These are phyloP conservation scores for Eustalomyia histrio DNA, from an alignment of 2,888 invertebrate genomes.

Conservation along the genomic window DNA sequence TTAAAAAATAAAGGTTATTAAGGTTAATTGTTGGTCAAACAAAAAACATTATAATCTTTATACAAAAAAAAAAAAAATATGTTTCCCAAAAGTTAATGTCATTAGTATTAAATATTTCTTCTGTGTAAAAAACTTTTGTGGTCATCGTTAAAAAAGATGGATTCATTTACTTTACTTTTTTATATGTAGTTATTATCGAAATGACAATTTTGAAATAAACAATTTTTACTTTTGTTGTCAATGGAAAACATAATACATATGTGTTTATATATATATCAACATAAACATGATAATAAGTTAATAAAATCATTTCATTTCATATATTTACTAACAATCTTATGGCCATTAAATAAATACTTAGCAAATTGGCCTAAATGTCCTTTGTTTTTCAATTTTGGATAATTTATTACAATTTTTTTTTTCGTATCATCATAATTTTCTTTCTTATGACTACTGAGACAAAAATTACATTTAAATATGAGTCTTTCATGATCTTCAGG, in stretches of 20 bases:
- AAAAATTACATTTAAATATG: neutral
- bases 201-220: no score
- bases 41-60: neutral
- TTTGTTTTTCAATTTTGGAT: neutral
- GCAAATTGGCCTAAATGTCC: neutral
- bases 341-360: neutral
- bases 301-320: neutral
- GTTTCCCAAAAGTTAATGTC: neutral
- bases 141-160: slow-evolving; percentile 23
- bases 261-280: no score
- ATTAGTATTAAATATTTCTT: neutral
- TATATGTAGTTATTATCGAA: no score
- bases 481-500: slow-evolving; percentile 11
- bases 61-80: neutral
- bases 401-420: slow-evolving; percentile 2
- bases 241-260: no score
- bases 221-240: no score
- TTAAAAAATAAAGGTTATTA: neutral
- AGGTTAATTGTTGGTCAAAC: neutral
- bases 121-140: neutral
- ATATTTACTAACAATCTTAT: neutral
- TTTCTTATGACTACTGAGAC: no score
- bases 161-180: neutral
- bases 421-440: neutral
- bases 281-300: neutral